These are phyloP conservation scores for Gasterosteus aculeatus DNA, from an alignment of 2,113 vertebrate species.

Conservation along the genomic window DNA sequence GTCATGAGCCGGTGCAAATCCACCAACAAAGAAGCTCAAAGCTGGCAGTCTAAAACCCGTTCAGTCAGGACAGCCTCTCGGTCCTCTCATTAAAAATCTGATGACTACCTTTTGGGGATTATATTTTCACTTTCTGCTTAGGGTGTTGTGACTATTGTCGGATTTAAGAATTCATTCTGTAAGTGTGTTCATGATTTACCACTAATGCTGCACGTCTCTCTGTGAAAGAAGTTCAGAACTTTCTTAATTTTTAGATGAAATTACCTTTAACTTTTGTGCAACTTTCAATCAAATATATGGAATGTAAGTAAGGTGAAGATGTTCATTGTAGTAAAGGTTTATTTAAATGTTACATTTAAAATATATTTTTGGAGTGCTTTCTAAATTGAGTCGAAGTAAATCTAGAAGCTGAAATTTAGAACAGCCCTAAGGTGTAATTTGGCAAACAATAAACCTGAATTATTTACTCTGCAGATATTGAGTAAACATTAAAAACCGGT, in stretches of 20 bases:
- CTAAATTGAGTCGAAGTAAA: neutral
- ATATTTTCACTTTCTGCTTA: slow-evolving; percentile 50
- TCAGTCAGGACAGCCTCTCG: slow-evolving; percentile 48
- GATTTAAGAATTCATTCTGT: slow-evolving; percentile 58
- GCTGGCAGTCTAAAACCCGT: slow-evolving; percentile 63
- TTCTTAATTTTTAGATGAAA: slow-evolving; percentile 6
- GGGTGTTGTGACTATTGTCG: slow-evolving; percentile 38
- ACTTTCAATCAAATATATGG: slow-evolving; percentile 18
- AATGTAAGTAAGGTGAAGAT: neutral
- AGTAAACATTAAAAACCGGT: slow-evolving; percentile 31
- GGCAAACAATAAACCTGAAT: slow-evolving; percentile 20
- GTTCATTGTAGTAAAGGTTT: slow-evolving; percentile 8
- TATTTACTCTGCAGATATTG: slow-evolving; percentile 40
- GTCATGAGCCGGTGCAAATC: slow-evolving; percentile 77
- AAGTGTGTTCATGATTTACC: slow-evolving; percentile 52
- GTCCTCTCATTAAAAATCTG: slow-evolving; percentile 43
- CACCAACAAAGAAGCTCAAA: slow-evolving; percentile 69
- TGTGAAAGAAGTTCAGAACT: slow-evolving; percentile 20
- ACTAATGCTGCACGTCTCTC: slow-evolving; percentile 28
- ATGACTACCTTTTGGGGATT: slow-evolving; percentile 47
- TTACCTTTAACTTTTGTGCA: slow-evolving; percentile 9
- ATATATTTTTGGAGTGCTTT: neutral
- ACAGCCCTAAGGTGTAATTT: slow-evolving; percentile 32
- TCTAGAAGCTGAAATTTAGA: neutral
- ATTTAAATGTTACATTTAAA: slow-evolving; percentile 18